Evolutionary conservation across 1,140 invertebrate species (phyloP), one percentile per base, ranked within the genome.

Genomic region (Delia radicum): DNA sequence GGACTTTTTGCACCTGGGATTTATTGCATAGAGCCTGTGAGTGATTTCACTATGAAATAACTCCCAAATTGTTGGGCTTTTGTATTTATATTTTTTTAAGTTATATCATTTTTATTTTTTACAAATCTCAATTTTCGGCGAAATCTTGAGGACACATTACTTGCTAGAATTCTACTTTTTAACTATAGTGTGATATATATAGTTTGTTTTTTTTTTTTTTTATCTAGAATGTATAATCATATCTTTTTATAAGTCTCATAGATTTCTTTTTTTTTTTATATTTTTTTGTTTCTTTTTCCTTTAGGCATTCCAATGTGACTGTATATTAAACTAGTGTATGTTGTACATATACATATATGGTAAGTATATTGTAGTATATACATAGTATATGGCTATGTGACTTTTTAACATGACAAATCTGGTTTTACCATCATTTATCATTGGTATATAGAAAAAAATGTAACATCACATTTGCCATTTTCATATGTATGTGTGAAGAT

Each of bases 371-470:
- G 4, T 5, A 33, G 31, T 33, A 33, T 4, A 5, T 4, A 33
- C 10, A 33, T 10, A 33, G 31, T 33, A 10, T 33, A 10, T 5
- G 31, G 31, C 31, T 55, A 21, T 55, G 48, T 55, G 48, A 55
- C 48, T 55, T 55, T 55, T 55, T 18, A 55, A 55, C 48, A 55
- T 55, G 48, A 55, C 48, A 55, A 55, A 55, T 55, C 48, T 55
- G 48, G 48, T 55, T 55, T 55, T 55, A 10, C 18, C 48, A 55
- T 55, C 48, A 55, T 55, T 55, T 55, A 55, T 55, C 48, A 55
- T 21, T 21, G 48, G 18, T 18, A 55, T 21, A 55, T 10, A 42
- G 10, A 42, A 42, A 42, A 42, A 55, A 55, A 55, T 55, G 15
- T 55, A 55, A 55, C 48, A 21, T 55, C n/a, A 55, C 48, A 55